Base-by-base conservation (phyloP, 2,888 invertebrate species). In the Kryphioiulus occultus region DNA sequence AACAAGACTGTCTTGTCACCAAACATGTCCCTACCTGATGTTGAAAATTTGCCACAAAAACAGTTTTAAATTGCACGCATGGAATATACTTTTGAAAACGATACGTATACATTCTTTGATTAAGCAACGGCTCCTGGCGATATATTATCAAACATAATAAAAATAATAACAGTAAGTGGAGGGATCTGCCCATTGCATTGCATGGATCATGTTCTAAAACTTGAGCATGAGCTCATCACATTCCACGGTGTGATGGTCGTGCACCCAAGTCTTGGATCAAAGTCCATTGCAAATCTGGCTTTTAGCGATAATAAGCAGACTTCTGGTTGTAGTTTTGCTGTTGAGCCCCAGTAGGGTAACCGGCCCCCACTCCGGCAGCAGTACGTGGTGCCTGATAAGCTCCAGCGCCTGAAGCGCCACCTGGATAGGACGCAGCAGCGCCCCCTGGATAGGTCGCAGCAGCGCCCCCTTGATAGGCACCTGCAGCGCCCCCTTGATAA, bases 231-330 rank as follows among this genome's bases (percentile, higher is more conserved):
- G 26, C 1, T 3, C 19, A 17, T n/a, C 59, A 59, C 59, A 47
- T n/a, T 59, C 9, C 5, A 22, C 59, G 22, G 59, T 59, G 59
- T 68, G 59, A 3, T 10, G 9, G 12, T 68, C 5, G 9, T 26
- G 68, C 22, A 5, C 10, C n/a, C 78, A 78, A 78, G 30, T 30
- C 30, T 78, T 3, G 1, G 17, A 78, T 78, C 26, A 30, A 1
- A 30, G 4, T 30, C 12, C 78, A 78, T 30, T 0, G 15, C 26
- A 15, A 12, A 30, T 17, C 15, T 12, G 26, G 15, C 15, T 78
- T 15, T 30, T 78, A 78, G 30, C 78, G 78, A 30, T 78, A 78
- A 30, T 78, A 78, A 78, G 78, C 78, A 78, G 78, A 78, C 26
- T 78, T 78, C 78, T 78, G 78, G 30, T 78, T 78, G 30, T 78